These are phyloP conservation scores for Gambusia yucatana DNA, from an alignment of 2,797 vertebrate genomes.

Conservation along the genomic window DNA sequence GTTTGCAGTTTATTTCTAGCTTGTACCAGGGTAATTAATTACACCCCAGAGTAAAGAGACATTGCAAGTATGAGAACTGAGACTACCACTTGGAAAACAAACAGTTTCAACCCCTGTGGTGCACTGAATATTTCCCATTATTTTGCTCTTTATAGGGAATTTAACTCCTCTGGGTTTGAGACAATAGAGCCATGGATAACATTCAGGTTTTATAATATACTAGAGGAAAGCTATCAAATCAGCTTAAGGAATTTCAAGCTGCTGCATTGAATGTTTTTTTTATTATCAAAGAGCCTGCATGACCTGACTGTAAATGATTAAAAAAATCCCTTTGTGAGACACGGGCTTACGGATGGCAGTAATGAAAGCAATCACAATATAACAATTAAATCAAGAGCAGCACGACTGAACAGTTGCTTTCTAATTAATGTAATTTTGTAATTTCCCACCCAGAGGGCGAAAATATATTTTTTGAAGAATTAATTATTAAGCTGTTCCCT, in stretches of 20 bases:
- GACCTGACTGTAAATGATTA: conserved; percentile 41
- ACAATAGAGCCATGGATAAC: conserved; percentile 20
- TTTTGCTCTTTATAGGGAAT: conserved; percentile 63
- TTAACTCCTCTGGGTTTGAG: conserved; percentile 27
- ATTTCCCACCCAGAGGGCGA: conserved; percentile 5
- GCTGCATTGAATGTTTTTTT: conserved; percentile 7
- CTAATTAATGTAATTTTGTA: conserved; percentile 18
- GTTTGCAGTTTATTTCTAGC: neutral
- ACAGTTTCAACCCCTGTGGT: conserved; percentile 54
- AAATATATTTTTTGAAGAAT: neutral
- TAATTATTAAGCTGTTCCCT: neutral
- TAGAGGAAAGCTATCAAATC: conserved; percentile 38
- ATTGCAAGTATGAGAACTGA: conserved; percentile 48
- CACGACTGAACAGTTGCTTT: conserved; percentile 17
- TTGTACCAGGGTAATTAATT: conserved; percentile 27
- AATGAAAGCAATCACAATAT: conserved; percentile 33
- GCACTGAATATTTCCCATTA: conserved; percentile 58
- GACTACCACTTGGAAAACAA: conserved; percentile 60
- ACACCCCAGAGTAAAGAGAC: conserved; percentile 46
- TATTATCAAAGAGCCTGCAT: conserved; percentile 24
- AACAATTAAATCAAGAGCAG: conserved; percentile 36
- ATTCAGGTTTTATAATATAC: conserved; percentile 30
- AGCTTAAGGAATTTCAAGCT: conserved; percentile 35
- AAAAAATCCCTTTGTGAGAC: conserved; percentile 44
- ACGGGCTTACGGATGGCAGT: conserved; percentile 6